A percentile compares a stretch with the other conserved stretches of the same genome.
These are phyloP conservation scores for Rhegmatorhina hoffmannsi DNA, from an alignment of 2,113 vertebrate genomes.

Conservation along the genomic window DNA sequence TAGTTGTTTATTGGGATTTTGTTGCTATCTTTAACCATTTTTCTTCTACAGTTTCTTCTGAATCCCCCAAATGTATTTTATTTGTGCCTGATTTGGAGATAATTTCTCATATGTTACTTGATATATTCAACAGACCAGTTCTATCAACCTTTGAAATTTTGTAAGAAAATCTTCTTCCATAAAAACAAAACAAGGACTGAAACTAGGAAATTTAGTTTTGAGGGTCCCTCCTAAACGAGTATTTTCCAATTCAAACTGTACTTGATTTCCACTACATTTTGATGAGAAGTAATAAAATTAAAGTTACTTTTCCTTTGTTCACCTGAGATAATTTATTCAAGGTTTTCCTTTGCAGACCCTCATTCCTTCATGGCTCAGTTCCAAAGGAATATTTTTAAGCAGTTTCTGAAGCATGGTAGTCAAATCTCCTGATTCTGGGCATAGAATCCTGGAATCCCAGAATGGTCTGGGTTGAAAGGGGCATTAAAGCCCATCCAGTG, in stretches of 20 bases:
- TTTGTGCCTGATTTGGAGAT: too few relatives aligned
- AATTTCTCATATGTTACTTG: background rate
- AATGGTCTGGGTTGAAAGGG: background rate
- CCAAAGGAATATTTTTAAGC: background rate
- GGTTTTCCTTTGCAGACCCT: background rate
- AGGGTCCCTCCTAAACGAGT: background rate
- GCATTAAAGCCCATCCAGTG: background rate
- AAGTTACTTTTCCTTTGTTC: background rate
- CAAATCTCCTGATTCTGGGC: background rate
- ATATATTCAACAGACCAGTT: background rate
- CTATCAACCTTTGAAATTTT: background rate
- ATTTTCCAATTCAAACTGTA: background rate
- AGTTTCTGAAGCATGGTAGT: background rate
- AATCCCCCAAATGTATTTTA: background rate
- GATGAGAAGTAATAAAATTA: background rate
- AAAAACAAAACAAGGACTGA: background rate
- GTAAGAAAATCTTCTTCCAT: background rate
- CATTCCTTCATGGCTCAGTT: background rate
- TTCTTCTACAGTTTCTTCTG: slow-evolving; percentile 6
- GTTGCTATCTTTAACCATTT: slow-evolving; percentile 21
- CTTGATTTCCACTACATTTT: background rate
- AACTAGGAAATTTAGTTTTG: background rate
- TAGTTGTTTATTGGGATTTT: background rate
- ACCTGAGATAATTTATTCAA: background rate
- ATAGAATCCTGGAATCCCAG: background rate